Evolutionary conservation across 2,113 vertebrate species (phyloP), one percentile per base, ranked within the genome.

Genomic region (Speoplatyrhinus poulsoni): DNA sequence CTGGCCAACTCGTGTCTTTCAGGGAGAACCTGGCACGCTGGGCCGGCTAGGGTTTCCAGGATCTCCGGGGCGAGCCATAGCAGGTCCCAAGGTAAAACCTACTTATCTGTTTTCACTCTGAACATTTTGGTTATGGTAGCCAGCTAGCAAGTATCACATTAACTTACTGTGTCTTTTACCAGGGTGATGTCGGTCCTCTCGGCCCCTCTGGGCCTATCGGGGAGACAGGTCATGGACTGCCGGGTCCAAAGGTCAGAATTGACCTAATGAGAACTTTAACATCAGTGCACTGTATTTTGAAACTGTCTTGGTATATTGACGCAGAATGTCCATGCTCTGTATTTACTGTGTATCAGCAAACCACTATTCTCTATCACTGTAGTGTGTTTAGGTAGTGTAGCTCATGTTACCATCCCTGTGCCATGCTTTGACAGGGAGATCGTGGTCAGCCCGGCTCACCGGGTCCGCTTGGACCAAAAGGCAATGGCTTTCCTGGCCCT

Each of bases 21-120:
- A 97, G 95, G 95, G 96, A 58, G 95, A 96, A 82, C 95, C 94
- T 69, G 96, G 96, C 46, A 73, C 66, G 7, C 87, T 92, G 60
- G 96, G 96, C 17, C 91, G 90, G 13, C 79, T 91, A 50, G 96
- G 96, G 82, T 83, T 95, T 88, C 91, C 92, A 55, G 96, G 95
- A 55, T 92, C 90, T 67, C 92, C 92, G 66, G 95, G 96, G 70
- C 92, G 94, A 61, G 91, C 94, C 72, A 88, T 96, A 73, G 85
- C 91, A 77, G 96, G 96, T 72, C 83, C 94, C 72, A 96, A 96
- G 94, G 96, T 96, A 93, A 87, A 19, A 65, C 12, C 78, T 8
- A 10, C 11, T 62, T 62, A 47, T 49, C 0, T 26, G 19, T 69
- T 48, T 60, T 67, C 53, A 64, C 60, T 7, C 53, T 9, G 9